These are phyloP conservation scores for Elachura formosa DNA, from an alignment of 2,113 vertebrate species.

Conservation along the genomic window DNA sequence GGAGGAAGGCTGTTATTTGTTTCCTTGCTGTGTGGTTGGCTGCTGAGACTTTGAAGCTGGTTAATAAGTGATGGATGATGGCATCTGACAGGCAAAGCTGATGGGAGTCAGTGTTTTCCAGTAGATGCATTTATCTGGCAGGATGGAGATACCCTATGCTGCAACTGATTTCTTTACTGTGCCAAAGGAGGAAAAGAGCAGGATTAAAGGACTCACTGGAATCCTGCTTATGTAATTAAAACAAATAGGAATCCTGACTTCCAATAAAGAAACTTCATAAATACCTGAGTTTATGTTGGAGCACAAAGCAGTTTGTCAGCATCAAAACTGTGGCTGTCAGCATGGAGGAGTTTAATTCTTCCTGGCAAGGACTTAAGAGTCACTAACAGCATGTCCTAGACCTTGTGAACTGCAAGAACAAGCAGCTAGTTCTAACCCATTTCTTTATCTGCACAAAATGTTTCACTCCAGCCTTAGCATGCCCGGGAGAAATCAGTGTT, in stretches of 20 bases:
- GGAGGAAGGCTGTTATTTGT: not conserved
- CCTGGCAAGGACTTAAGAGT: conserved; percentile 22
- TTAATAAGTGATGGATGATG: conserved; percentile 24
- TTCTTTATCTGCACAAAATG: not conserved
- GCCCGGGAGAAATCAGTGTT: not conserved
- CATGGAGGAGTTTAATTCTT: conserved; percentile 44
- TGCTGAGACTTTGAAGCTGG: conserved; percentile 13
- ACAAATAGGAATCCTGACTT: conserved; percentile 40
- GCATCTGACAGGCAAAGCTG: conserved; percentile 26
- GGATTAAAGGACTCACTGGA: conserved; percentile 33
- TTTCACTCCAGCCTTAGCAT: not conserved
- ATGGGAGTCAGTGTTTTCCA: not conserved
- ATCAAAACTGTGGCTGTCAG: conserved; percentile 51
- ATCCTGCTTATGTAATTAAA: conserved; percentile 54
- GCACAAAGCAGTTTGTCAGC: conserved; percentile 12
- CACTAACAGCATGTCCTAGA: not conserved
- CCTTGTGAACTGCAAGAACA: not conserved
- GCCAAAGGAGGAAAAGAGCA: not conserved
- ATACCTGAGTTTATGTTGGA: conserved; percentile 47
- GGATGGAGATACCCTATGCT: not conserved
- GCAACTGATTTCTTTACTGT: not conserved
- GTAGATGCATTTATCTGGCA: conserved; percentile 12
- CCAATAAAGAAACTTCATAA: conserved; percentile 54
- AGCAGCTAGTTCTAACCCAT: not conserved
- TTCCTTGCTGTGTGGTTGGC: conserved; percentile 3